Evolutionary conservation across 2,797 vertebrate species (phyloP).

Genomic region (Anableps anableps): DNA sequence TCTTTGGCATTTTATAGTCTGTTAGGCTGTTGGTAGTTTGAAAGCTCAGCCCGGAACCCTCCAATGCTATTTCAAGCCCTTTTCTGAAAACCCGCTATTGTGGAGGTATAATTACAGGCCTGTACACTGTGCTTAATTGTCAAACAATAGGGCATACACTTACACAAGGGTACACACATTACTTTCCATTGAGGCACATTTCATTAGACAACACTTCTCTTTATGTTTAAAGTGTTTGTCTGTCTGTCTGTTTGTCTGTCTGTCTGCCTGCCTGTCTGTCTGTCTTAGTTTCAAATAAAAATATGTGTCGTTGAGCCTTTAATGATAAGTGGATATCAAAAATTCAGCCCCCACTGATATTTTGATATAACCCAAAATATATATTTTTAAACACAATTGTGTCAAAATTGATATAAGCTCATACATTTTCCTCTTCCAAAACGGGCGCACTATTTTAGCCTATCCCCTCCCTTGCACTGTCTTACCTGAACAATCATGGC

Average conservation of each 20-base stretch:
- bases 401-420: not conserved
- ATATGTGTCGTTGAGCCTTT: not conserved
- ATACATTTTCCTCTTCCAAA: not conserved
- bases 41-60: constrained; percentile 80
- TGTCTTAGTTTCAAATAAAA: not conserved
- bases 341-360: not conserved
- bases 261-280: not conserved
- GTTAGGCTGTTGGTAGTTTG: constrained; percentile 75
- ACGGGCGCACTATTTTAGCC: not conserved
- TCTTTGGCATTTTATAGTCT: constrained; percentile 78
- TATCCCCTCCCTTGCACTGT: not conserved
- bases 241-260: constrained; percentile 11
- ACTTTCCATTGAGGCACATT: constrained; percentile 71
- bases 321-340: not conserved
- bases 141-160: constrained; percentile 86
- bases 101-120: constrained; percentile 85
- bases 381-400: not conserved
- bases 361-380: not conserved
- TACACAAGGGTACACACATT: constrained; percentile 80
- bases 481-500: not conserved
- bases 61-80: constrained; percentile 80
- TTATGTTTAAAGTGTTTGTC: constrained; percentile 46
- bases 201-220: constrained; percentile 68
- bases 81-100: constrained; percentile 82
- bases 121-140: constrained; percentile 84